Evolutionary conservation across 2,113 vertebrate species (phyloP), one percentile per base, ranked within the genome.

Genomic region (Neogale vison): DNA sequence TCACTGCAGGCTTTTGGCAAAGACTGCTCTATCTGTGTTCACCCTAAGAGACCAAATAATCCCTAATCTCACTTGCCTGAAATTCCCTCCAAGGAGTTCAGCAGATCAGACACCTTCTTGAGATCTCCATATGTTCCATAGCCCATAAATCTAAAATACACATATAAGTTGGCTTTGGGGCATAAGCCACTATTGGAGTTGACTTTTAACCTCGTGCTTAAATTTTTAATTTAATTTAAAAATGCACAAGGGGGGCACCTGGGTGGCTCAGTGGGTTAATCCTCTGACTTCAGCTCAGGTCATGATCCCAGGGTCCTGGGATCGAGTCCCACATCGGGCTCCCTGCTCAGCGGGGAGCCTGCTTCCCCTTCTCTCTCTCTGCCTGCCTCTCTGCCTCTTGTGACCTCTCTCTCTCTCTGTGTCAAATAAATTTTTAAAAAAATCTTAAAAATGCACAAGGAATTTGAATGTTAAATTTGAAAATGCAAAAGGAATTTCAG

Each of bases 141-240:
- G 29, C 23, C 31, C 36, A 4, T 91, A 80, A 96, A 31, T 90
- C 47, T 47, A 81, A 63, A 81, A 24, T 83, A 72, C 29, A 34
- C 88, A 39, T 88, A 59, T 81, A 50, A 94, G 72, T 45, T 91
- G 17, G 10, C 57, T 82, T 91, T 94, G 20, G 71, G 13, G 34
- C 57, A n/a, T 79, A 84, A 36, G 55, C 79, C 71, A 88, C 0
- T 17, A 24, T 59, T 86, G 34, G 47, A 74, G 23, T 84, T 96
- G 52, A 69, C 23, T 57, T 87, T 59, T 79, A 50, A 83, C 50
- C 55, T 85, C 31, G 31, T 83, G 61, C 50, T 80, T 92, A 83
- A 39, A 42, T 36, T 93, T 95, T 80, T 91, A 84, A 50, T 67
- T 97, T 82, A 92, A 90, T 92, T 89, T 95, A 31, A 47, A 96